These are phyloP conservation scores for Acrossocheilus wenchowensis DNA, from an alignment of 2,797 vertebrate genomes.

Conservation along the genomic window DNA sequence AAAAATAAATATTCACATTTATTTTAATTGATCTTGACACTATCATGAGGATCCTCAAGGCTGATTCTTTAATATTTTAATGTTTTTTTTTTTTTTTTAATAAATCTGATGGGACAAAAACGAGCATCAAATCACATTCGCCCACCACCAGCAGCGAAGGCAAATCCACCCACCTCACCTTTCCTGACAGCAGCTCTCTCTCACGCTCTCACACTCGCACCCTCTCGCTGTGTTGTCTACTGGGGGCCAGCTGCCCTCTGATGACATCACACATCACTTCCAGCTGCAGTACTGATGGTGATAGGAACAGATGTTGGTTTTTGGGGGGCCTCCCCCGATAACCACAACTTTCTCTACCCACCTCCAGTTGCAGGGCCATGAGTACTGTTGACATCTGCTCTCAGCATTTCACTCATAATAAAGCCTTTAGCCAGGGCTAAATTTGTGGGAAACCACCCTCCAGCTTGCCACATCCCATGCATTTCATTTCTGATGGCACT, in stretches of 20 bases:
- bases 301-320: constrained; percentile 67
- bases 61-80: background rate
- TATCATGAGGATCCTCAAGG: background rate
- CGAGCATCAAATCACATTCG: background rate
- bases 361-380: constrained; percentile 53
- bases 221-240: constrained; percentile 50
- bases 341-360: constrained; percentile 52
- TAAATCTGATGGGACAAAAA: background rate
- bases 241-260: constrained; percentile 61
- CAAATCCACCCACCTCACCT: constrained; percentile 39
- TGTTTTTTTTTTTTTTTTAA: background rate
- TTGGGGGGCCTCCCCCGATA: constrained; percentile 46
- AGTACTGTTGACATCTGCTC: constrained; percentile 68
- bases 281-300: constrained; percentile 65
- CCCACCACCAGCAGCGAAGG: background rate
- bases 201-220: constrained; percentile 34
- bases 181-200: constrained; percentile 40
- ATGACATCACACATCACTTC: constrained; percentile 65
- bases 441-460: constrained; percentile 56
- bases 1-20: background rate
- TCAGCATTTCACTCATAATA: constrained; percentile 59
- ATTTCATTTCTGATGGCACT: constrained; percentile 24
- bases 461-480: constrained; percentile 40
- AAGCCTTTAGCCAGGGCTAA: constrained; percentile 49
- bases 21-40: background rate